Conservation (phyloP, 2,888 invertebrate species). For the Macrosoma leucophasiata region DNA sequence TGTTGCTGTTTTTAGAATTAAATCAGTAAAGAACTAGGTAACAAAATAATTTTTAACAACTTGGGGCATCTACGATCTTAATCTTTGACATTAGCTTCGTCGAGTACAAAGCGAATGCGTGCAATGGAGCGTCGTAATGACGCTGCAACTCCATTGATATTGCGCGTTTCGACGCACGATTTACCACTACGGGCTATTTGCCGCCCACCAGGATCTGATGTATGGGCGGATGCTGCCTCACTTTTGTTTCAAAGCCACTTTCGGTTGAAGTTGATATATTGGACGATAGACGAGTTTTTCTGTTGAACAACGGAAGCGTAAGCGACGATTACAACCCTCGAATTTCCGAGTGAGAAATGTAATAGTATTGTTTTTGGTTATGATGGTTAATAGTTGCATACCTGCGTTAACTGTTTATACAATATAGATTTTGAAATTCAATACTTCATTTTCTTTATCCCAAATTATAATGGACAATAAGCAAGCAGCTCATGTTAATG, state of each 20-base stretch:
- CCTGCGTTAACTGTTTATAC: too few species aligned
- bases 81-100: slow-evolving; percentile 5
- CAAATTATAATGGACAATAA: too few species aligned
- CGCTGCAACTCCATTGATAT: slow-evolving; percentile 60
- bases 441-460: too few species aligned
- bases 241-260: slow-evolving; percentile 30
- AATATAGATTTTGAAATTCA: too few species aligned
- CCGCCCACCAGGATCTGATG: slow-evolving; percentile 51
- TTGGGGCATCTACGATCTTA: neutral
- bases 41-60: neutral
- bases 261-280: slow-evolving; percentile 25
- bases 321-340: too few species aligned
- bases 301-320: too few species aligned
- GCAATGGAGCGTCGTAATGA: slow-evolving; percentile 55
- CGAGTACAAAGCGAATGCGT: slow-evolving; percentile 37
- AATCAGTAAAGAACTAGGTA: slow-evolving; percentile 1
- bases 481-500: too few species aligned
- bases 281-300: too few species aligned
- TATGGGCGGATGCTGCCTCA: slow-evolving; percentile 31
- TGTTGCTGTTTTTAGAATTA: neutral
- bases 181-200: slow-evolving; percentile 68
- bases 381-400: too few species aligned
- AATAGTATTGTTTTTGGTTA: too few species aligned
- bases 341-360: too few species aligned
- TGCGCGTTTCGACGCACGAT: slow-evolving; percentile 62